Evolutionary conservation across 2,113 vertebrate species (phyloP).

Genomic region (Semicossyphus pulcher): DNA sequence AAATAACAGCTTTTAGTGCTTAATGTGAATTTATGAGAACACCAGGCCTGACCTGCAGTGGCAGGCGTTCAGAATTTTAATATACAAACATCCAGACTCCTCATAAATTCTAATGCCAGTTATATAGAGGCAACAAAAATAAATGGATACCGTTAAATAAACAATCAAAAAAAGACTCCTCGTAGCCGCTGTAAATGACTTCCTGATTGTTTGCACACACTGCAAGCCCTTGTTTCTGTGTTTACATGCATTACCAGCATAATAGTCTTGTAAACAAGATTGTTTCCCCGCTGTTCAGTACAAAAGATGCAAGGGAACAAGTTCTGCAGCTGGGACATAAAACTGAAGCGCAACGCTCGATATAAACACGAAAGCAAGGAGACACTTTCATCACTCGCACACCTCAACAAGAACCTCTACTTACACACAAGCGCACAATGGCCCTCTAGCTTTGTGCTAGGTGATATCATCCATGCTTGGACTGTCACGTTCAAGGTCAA

Average conservation of each 20-base stretch:
- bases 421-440: slow-evolving; percentile 5
- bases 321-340: slow-evolving; percentile 6
- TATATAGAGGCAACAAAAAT: slow-evolving; percentile 19
- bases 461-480: slow-evolving; percentile 40
- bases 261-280: slow-evolving; percentile 17
- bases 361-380: neutral
- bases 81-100: slow-evolving; percentile 5
- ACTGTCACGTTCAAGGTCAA: slow-evolving; percentile 61
- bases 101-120: slow-evolving; percentile 1
- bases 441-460: slow-evolving; percentile 16
- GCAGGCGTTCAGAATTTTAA: neutral
- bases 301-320: slow-evolving; percentile 4
- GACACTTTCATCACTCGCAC: neutral
- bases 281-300: neutral
- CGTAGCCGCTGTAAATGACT: neutral
- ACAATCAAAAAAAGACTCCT: neutral
- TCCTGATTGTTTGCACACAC: slow-evolving; percentile 3
- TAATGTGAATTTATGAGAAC: slow-evolving; percentile 37
- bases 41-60: neutral
- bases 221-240: neutral
- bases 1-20: slow-evolving; percentile 14
- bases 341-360: neutral
- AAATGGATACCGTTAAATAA: slow-evolving; percentile 22
- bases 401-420: neutral
- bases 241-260: neutral